Percentiles rank a stretch among this genome's conserved stretches.
Evolutionary conservation across 2,888 invertebrate species (phyloP).

Genomic region (Hermaeophaga mercurialis): DNA sequence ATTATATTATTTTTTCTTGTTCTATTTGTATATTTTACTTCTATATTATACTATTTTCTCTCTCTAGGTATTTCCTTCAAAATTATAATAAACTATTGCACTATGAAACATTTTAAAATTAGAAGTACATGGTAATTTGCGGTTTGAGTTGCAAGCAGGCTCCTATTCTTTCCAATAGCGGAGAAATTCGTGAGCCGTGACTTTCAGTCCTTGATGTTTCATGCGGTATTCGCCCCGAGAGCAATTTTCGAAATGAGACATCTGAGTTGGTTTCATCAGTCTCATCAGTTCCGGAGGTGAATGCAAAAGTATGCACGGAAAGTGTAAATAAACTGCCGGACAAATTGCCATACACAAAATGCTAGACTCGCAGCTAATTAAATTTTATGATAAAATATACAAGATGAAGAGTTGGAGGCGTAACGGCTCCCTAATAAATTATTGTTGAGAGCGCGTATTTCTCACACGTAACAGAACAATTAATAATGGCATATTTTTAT

Average conservation of each 20-base stretch:
- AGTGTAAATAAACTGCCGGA: slow-evolving; percentile 25
- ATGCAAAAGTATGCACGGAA: slow-evolving; percentile 21
- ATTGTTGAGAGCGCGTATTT: slow-evolving; percentile 31
- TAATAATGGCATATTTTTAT: slow-evolving; percentile 44
- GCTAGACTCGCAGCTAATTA: slow-evolving; percentile 26
- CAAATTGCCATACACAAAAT: slow-evolving; percentile 24
- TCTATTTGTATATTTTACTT: too few species aligned
- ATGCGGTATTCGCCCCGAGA: slow-evolving; percentile 10
- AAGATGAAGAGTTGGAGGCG: slow-evolving; percentile 25
- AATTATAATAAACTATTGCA: too few species aligned
- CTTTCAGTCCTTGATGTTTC: neutral
- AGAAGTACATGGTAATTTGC: too few species aligned
- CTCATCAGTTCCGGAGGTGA: slow-evolving; percentile 13
- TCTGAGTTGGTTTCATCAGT: slow-evolving; percentile 15
- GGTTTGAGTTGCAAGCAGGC: too few species aligned
- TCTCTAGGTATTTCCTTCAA: too few species aligned
- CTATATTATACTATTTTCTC: too few species aligned
- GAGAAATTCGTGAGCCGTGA: neutral
- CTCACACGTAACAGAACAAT: slow-evolving; percentile 39
- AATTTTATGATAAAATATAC: slow-evolving; percentile 33
- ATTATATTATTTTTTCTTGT: too few species aligned
- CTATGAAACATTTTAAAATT: too few species aligned
- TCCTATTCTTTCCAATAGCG: too few species aligned
- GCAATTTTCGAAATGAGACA: slow-evolving; percentile 7
- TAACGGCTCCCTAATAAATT: slow-evolving; percentile 29